Conservation (phyloP, 2,888 invertebrate genomes). For the Girardia tigrina region DNA sequence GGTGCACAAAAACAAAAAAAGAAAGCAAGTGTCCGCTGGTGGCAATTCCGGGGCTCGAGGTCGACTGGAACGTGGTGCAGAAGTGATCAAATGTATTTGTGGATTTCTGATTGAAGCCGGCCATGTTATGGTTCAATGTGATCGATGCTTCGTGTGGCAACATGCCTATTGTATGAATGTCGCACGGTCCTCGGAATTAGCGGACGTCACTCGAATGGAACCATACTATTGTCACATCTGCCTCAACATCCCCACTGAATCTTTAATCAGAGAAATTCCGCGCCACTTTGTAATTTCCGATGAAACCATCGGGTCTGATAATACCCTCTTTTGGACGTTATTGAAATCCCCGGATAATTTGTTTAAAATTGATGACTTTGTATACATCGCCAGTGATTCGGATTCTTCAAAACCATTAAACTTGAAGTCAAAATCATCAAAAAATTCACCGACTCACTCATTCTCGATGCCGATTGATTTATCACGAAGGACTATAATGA, state of each 20-base stretch:
- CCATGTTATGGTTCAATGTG: slow-evolving; percentile 25
- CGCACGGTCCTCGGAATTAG: not conserved
- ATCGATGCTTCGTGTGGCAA: slow-evolving; percentile 24
- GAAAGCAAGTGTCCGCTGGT: not conserved
- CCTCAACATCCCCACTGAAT: not conserved
- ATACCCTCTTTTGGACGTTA: not conserved
- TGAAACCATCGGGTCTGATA: not conserved
- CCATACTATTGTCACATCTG: not conserved
- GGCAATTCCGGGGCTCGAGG: not conserved
- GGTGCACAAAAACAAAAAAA: not conserved
- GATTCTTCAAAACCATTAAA: not conserved
- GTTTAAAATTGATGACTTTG: not conserved
- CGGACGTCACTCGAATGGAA: slow-evolving; percentile 1
- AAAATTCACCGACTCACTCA: not conserved
- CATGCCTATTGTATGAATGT: slow-evolving; percentile 27
- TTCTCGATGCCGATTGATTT: not conserved
- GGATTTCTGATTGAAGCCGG: not conserved
- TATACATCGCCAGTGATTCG: not conserved
- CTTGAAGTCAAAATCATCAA: not conserved
- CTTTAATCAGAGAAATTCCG: slow-evolving; percentile 10
- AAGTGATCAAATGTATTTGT: slow-evolving; percentile 26
- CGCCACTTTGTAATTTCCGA: slow-evolving; percentile 13
- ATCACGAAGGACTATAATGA: not conserved
- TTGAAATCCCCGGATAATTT: slow-evolving; percentile 4
- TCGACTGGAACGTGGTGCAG: not conserved